Evolutionary conservation across 2,888 invertebrate genomes (phyloP), one percentile per base, ranked within the genome.

Genomic region (Drosophila kanekoi): DNA sequence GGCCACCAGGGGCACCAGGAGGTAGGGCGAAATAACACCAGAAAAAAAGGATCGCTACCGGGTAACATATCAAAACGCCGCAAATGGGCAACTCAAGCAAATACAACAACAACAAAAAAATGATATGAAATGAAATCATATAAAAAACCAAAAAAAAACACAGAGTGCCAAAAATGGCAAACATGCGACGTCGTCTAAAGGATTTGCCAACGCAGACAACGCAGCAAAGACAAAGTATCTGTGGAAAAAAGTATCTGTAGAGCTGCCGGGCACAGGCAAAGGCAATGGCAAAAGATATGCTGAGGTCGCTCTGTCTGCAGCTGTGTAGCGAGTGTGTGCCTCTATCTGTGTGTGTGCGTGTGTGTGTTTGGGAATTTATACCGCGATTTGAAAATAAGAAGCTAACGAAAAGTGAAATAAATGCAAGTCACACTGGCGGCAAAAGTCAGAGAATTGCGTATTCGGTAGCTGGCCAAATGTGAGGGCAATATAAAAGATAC

Each of bases 31-130:
- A 11, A 14, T 53, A 72, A 41, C 53, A 54, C 35, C 20, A 54
- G 38, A 54, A 68, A 71, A 60, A 72, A 54, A 53, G 71, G 63
- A 49, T 73, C 45, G 87, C 89, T 87, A 84, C 89, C 82, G 89
- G 84, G 87, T 76, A 82, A 87, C 85, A 87, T 87, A 81, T 84
- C 89, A 84, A 89, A 84, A 84, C 72, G 85, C 89, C 87, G 85
- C 84, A 84, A 84, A 84, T 89, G 89, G 82, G 89, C 89, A 87
- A 74, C 48, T 64, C 56, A 63, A 74, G 58, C 63, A 69, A 61
- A 65, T 60, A 58, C 62, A 64, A 63, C 57, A 62, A 48, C 20
- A 41, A 33, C 49, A 52, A 59, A 40, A 64, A 64, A 67, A 52
- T 48, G 33, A 79, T 65, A 65, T 68, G 52, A 84, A 89, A 81